Evolutionary conservation across 30 jellyfish, hydroid and myxozoan genomes (phyloP).

Genomic region (Aurelia sp.): DNA sequence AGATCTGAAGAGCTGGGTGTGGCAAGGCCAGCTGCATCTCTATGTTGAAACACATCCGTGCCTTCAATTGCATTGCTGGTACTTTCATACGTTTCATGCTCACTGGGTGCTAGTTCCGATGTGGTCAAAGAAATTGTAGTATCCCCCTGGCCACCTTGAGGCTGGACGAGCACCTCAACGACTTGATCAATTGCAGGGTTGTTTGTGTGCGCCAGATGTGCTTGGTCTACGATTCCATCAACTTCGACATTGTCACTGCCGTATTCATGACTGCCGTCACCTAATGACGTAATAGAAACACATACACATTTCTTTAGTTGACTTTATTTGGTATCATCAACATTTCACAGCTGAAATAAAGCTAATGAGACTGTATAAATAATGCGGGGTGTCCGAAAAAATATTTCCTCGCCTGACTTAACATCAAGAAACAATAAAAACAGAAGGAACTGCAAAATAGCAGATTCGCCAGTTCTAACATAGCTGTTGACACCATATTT

Average conservation of each 20-base stretch:
- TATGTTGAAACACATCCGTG: constrained; percentile 41
- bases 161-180: constrained; percentile 97
- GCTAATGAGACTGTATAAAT: too few relatives aligned
- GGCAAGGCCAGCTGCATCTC: constrained; percentile 53
- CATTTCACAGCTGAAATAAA: too few relatives aligned
- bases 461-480: too few relatives aligned
- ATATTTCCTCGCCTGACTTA: not conserved
- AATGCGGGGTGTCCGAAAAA: too few relatives aligned
- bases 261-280: constrained; percentile 43
- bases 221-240: constrained; percentile 92
- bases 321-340: too few relatives aligned
- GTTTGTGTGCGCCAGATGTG: constrained; percentile 62
- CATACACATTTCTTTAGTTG: too few relatives aligned
- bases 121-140: constrained; percentile 73
- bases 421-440: not conserved
- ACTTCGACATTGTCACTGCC: constrained; percentile 91
- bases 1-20: constrained; percentile 65
- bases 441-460: not conserved
- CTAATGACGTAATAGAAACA: not conserved
- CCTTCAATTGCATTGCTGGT: constrained; percentile 46
- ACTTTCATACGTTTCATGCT: constrained; percentile 17
- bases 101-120: constrained; percentile 52
- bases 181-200: constrained; percentile 89
- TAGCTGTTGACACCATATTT: too few relatives aligned
- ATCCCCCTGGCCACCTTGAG: constrained; percentile 81